Conservation (phyloP, 2,113 vertebrate genomes). For the Periophthalmus modestus region DNA sequence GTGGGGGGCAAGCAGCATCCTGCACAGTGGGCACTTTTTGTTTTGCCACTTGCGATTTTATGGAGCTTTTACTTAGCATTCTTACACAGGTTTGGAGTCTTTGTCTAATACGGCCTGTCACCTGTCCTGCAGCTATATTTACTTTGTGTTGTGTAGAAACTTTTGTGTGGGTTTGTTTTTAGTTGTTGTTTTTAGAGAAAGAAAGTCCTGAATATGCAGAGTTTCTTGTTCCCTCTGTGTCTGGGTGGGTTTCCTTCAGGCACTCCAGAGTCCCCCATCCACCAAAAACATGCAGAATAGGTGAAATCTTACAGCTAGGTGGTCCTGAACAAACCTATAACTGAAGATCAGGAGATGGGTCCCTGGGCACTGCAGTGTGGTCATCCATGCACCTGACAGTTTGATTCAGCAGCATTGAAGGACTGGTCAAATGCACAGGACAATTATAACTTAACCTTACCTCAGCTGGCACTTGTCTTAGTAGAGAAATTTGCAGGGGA, state of each 20-base stretch:
- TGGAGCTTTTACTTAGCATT: slow-evolving; percentile 37
- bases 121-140: background rate
- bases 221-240: too few relatives aligned
- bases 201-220: background rate
- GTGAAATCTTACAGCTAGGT: background rate
- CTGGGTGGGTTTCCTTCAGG: background rate
- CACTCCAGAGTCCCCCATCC: background rate
- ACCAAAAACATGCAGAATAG: too few relatives aligned
- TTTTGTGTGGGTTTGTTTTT: background rate
- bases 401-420: too few relatives aligned
- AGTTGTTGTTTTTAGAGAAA: background rate
- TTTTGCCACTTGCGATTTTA: slow-evolving; percentile 25
- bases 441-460: too few relatives aligned
- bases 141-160: background rate
- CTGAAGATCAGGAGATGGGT: too few relatives aligned
- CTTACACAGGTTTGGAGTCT: slow-evolving; percentile 16
- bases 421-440: too few relatives aligned
- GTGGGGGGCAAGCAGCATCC: slow-evolving; percentile 46
- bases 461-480: too few relatives aligned
- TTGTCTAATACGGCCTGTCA: background rate
- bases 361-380: background rate
- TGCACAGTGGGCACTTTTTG: slow-evolving; percentile 55
- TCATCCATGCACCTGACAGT: background rate
- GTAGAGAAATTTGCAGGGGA: too few relatives aligned
- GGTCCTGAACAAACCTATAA: background rate